Evolutionary conservation across 2,797 vertebrate species (phyloP), one percentile per base, ranked within the genome.

Genomic region (Anabacerthia variegaticeps): DNA sequence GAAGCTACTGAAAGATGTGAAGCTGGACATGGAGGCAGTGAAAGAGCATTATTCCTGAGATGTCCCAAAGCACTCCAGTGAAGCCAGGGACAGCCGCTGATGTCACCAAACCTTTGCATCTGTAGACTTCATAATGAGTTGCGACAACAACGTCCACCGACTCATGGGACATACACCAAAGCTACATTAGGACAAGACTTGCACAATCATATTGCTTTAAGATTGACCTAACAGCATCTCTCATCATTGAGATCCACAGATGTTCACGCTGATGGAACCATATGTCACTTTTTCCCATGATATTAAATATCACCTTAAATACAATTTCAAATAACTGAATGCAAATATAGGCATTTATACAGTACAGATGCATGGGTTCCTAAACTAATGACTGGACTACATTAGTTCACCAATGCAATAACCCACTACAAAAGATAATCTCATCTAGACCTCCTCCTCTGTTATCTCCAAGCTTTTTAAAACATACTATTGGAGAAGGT

Each of bases 141-240:
- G 23, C 86, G 84, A 97, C 82, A 96, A 92, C 24, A 65, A 52
- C 34, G 54, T 30, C 55, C 82, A 86, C 51, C 85, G 65, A 56
- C 58, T 68, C 76, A 72, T 21, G 7, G 94, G 71, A 87, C 61
- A 59, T 54, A 75, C 28, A 17, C 22, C 49, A 76, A 86, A 96
- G 85, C 22, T 74, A 83, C 27, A 73, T 90, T 75, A 95, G 59
- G 79, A 71, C 49, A 94, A 86, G 62, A 97, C 95, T 93, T 96
- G 91, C 94, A 96, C 96, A 91, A 97, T 93, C 85, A 87, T 65
- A 93, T 80, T 97, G 95, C 90, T 96, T 72, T 80, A 89, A 85
- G 94, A 96, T 85, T 95, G 95, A 93, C 55, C 76, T 91, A 96
- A 94, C 67, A 95, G 86, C 83, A 90, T 41, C 48, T 89, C 41